Base-by-base conservation (phyloP, 2,797 vertebrate species). In the Spinibarbus caldwelli region DNA sequence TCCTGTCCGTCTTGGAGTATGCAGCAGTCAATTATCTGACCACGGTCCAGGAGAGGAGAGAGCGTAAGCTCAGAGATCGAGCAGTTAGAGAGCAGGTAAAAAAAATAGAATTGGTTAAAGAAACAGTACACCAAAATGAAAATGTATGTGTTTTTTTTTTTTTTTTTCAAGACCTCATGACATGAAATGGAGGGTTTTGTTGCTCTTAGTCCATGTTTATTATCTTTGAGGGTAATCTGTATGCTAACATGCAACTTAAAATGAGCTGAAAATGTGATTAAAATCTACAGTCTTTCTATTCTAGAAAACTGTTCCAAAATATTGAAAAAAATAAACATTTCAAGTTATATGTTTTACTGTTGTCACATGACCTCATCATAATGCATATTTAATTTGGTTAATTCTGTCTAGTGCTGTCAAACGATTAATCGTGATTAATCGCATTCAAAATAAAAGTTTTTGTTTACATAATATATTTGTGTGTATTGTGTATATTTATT, bases 21-120 rank as follows among this genome's bases (percentile, higher is more conserved):
- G 95, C 95, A 0, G 95, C 95, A 0, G 95, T 96, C 88, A 96
- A 97, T 92, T 97, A 97, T 91, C 93, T 97, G 91, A 97, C 96
- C 31, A 97, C 97, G 0, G 96, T 94, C 23, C 96, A 97, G 89
- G 97, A 97, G 90, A 90, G 96, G 23, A 94, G 96, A 34, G 96
- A 97, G 87, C 94, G 95, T 70, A 97, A 97, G 86, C 89, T 95
- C 87, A 88, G 93, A 75, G 95, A 96, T 47, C 43, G 43, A 49
- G 78, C 78, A 12, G 93, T 95, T 1, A 92, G 93, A 70, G 93
- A 93, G 43, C 95, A 95, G 94, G 94, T 93, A 87, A 83, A 34
- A 19, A 31, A 1, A 0, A 2, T 0, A 21, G 31, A 49, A 14
- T 45, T 38, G 26, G 26, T 62, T 62, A 62, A 62, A 29, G 14